These are phyloP conservation scores for Gymnoscelis rufifasciata DNA, from an alignment of 2,888 invertebrate species.

Conservation along the genomic window DNA sequence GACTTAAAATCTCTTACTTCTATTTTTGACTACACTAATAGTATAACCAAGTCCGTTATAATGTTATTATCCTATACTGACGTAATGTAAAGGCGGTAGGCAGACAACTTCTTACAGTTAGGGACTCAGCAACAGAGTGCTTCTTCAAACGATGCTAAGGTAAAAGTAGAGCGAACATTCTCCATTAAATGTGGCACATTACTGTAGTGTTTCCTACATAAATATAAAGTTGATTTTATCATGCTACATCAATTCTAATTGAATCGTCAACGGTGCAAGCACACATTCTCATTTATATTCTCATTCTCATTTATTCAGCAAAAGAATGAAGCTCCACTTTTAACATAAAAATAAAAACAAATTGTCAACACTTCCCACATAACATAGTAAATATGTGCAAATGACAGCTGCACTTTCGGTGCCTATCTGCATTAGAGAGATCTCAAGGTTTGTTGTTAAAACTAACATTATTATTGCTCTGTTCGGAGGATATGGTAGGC, in stretches of 20 bases:
- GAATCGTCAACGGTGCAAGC: not conserved
- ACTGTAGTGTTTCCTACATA: no score
- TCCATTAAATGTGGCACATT: not conserved
- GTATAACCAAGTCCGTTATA: slow-evolving; percentile 77
- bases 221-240: no score
- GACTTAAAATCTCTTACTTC: slow-evolving; percentile 77
- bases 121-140: slow-evolving; percentile 73
- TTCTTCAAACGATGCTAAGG: slow-evolving; percentile 3
- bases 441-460: slow-evolving; percentile 14
- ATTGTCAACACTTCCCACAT: slow-evolving; percentile 9
- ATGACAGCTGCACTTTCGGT: slow-evolving; percentile 15
- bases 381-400: slow-evolving; percentile 25
- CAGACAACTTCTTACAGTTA: slow-evolving; percentile 74
- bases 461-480: slow-evolving; percentile 35
- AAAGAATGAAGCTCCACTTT: slow-evolving; percentile 19
- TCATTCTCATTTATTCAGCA: no score
- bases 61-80: slow-evolving; percentile 73
- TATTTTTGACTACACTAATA: slow-evolving; percentile 77
- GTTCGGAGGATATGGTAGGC: slow-evolving; percentile 13
- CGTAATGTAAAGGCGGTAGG: slow-evolving; percentile 78
- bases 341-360: slow-evolving; percentile 6
- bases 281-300: not conserved
- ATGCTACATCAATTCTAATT: no score
- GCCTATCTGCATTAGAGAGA: slow-evolving; percentile 41
- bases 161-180: slow-evolving; percentile 20